Percentiles rank a stretch among this genome's conserved stretches.
Evolutionary conservation across 2,797 vertebrate genomes (phyloP).

Genomic region (Microchirus variegatus): DNA sequence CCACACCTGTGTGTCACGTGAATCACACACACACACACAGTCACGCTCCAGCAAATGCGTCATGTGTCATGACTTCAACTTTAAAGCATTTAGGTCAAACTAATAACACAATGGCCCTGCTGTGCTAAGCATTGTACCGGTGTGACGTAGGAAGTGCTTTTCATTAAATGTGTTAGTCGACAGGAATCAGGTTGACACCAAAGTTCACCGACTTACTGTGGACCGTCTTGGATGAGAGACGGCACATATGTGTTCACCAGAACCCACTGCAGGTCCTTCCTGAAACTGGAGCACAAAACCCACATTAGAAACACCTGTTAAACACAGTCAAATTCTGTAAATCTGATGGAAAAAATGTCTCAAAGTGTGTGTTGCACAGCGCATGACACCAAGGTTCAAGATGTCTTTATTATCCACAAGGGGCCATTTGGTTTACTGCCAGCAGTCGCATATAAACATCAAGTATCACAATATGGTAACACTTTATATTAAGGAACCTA

Average conservation of each 20-base stretch:
- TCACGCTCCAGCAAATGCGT: constrained; percentile 14
- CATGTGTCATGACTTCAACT: constrained; percentile 4
- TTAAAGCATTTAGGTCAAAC: background rate
- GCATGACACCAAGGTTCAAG: too few species aligned
- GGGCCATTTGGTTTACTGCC: too few species aligned
- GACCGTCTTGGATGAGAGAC: constrained; percentile 92
- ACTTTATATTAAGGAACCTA: too few species aligned
- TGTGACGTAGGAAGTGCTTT: background rate
- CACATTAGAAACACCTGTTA: background rate
- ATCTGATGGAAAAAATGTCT: too few species aligned
- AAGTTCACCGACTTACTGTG: constrained; percentile 83
- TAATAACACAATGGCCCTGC: background rate
- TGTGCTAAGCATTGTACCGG: background rate
- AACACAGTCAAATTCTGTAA: too few species aligned
- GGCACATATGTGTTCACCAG: constrained; percentile 88
- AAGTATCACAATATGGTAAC: too few species aligned
- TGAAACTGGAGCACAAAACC: constrained; percentile 80
- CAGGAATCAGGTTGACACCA: background rate
- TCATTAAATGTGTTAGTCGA: background rate
- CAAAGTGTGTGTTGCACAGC: too few species aligned
- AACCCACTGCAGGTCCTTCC: constrained; percentile 85
- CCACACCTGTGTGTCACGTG: constrained; percentile 82
- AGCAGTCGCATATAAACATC: too few species aligned
- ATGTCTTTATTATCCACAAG: too few species aligned
- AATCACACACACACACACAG: constrained; percentile 3